These are phyloP conservation scores for Carettochelys insculpta DNA, from an alignment of 2,113 vertebrate species.

Conservation along the genomic window DNA sequence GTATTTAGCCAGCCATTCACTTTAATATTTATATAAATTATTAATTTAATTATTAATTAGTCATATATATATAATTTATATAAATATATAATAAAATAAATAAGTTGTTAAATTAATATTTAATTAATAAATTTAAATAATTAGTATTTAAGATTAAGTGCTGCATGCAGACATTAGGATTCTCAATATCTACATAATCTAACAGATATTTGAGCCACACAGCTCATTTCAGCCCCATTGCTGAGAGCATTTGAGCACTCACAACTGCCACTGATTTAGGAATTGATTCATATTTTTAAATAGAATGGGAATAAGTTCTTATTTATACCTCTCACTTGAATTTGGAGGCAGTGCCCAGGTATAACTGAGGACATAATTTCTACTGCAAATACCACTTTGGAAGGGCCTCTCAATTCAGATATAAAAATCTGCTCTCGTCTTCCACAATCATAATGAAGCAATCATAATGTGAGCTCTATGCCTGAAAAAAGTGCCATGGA, in stretches of 20 bases:
- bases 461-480: neutral
- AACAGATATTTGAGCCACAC: neutral
- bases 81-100: too few species aligned
- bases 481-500: neutral
- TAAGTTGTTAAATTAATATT: too few species aligned
- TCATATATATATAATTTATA: too few species aligned
- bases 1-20: too few species aligned
- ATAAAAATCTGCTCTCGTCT: neutral
- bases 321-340: neutral
- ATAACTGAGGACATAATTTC: neutral
- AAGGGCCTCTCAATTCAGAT: neutral
- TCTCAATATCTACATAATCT: neutral
- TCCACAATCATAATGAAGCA: neutral
- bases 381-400: rapidly evolving
- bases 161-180: neutral
- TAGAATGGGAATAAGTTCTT: slow-evolving; percentile 11
- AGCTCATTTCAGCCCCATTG: neutral
- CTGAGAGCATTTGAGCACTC: neutral
- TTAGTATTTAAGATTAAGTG: too few species aligned
- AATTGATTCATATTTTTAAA: slow-evolving; percentile 32
- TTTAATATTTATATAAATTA: too few species aligned
- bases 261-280: slow-evolving; percentile 4
- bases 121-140: too few species aligned
- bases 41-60: too few species aligned
- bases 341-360: neutral